Conservation (phyloP, 2,113 vertebrate species). For the Naja naja region DNA sequence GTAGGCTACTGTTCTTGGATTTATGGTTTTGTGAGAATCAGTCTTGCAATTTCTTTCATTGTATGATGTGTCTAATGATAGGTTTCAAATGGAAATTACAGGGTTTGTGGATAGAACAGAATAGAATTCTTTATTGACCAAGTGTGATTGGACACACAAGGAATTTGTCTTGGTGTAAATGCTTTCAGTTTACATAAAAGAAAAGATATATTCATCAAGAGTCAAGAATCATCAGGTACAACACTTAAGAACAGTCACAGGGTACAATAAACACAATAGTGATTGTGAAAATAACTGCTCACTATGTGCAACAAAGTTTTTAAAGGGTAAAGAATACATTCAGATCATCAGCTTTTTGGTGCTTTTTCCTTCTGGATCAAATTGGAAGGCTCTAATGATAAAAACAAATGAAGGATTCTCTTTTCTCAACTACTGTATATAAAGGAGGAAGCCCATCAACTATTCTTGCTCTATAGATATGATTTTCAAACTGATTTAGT, state of each 20-base stretch:
- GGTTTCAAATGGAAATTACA: not conserved
- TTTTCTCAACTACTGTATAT: not conserved
- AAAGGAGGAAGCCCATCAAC: conserved; percentile 23
- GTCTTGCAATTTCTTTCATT: not conserved
- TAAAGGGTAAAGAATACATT: not conserved
- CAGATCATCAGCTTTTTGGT: conserved; percentile 16
- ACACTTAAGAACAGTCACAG: too few relatives aligned
- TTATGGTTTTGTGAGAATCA: not conserved
- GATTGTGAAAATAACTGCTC: not conserved
- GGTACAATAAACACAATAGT: not conserved
- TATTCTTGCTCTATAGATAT: conserved; percentile 39
- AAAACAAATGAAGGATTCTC: conserved; percentile 20
- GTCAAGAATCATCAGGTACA: too few relatives aligned
- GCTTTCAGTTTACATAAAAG: too few relatives aligned
- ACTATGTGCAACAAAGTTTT: not conserved
- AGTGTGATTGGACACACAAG: too few relatives aligned
- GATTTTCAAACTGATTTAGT: conserved; percentile 61
- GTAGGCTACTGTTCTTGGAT: not conserved
- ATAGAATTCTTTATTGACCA: too few relatives aligned
- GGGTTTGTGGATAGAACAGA: not conserved
- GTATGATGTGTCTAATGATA: not conserved
- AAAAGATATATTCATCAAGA: too few relatives aligned
- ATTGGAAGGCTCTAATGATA: conserved; percentile 12
- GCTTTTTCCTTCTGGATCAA: conserved; percentile 24
- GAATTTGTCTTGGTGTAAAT: too few relatives aligned